Conservation (phyloP, 1,140 invertebrate species). For the Planococcus citri region DNA sequence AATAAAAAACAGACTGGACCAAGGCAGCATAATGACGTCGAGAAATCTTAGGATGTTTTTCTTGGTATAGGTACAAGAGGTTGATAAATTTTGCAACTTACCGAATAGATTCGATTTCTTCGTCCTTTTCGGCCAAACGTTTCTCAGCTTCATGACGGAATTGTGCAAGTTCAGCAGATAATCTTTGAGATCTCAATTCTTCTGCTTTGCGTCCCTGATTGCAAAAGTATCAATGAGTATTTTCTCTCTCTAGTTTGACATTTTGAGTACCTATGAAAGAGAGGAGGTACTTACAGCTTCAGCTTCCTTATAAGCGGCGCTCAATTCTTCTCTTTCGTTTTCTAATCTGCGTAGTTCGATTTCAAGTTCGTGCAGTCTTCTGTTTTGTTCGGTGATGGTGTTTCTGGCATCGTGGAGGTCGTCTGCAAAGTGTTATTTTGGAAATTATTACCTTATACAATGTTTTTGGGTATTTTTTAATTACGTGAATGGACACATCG, state of each 20-base stretch:
- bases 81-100: slow-evolving; percentile 48
- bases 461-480: no score
- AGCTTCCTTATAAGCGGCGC: slow-evolving; percentile 90
- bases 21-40: no score
- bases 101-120: slow-evolving; percentile 86
- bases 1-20: no score
- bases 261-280: no score
- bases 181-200: slow-evolving; percentile 74
- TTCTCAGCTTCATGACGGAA: slow-evolving; percentile 87
- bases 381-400: slow-evolving; percentile 77
- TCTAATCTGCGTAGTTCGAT: slow-evolving; percentile 89
- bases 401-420: slow-evolving; percentile 83
- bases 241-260: no score
- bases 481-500: no score
- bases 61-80: no score
- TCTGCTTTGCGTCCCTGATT: slow-evolving; percentile 80
- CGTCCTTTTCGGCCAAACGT: slow-evolving; percentile 83
- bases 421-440: no score
- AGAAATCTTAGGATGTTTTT: no score
- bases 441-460: no score
- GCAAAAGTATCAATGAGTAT: no score
- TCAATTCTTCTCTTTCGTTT: slow-evolving; percentile 92
- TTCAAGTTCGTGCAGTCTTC: slow-evolving; percentile 88
- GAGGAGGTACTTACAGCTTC: slow-evolving; percentile 89
- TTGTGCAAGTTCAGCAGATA: slow-evolving; percentile 73